A percentile compares a stretch with the other conserved stretches of the same genome.
These are phyloP conservation scores for Crematogaster levior DNA, from an alignment of 2,888 invertebrate species.

Conservation along the genomic window DNA sequence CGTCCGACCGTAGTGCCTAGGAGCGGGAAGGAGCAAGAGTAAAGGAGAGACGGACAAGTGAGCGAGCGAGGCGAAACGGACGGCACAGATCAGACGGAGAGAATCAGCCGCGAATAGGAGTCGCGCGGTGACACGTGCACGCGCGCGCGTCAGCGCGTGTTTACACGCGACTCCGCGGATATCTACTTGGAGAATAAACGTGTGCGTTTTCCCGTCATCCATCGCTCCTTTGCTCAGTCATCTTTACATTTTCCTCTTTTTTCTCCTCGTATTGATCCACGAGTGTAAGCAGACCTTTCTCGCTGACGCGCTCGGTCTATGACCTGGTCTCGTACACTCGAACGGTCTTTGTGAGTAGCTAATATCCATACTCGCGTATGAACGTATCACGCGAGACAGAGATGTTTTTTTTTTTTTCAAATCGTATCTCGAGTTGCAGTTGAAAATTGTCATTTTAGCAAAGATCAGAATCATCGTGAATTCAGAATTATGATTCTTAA, in stretches of 20 bases:
- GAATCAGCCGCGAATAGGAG: slow-evolving; percentile 36
- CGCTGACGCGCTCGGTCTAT: slow-evolving; percentile 25
- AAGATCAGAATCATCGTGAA: background rate
- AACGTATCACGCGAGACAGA: background rate
- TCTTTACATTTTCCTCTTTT: slow-evolving; percentile 31
- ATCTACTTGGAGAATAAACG: slow-evolving; percentile 39
- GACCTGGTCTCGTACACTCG: slow-evolving; percentile 13
- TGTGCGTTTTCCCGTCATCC: slow-evolving; percentile 36
- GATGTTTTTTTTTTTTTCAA: slow-evolving; percentile 36
- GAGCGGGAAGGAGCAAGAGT: slow-evolving; percentile 45
- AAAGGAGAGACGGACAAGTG: slow-evolving; percentile 45
- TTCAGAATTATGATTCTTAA: background rate
- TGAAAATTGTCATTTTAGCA: background rate
- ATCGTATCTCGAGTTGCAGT: slow-evolving; percentile 28
- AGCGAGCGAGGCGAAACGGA: slow-evolving; percentile 46
- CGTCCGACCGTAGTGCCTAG: slow-evolving; percentile 63
- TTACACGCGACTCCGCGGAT: slow-evolving; percentile 50
- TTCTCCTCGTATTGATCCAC: slow-evolving; percentile 11
- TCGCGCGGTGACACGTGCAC: slow-evolving; percentile 64
- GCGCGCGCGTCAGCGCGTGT: slow-evolving; percentile 57
- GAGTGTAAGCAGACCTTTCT: slow-evolving; percentile 33
- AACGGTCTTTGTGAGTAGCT: background rate
- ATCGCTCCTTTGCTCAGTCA: slow-evolving; percentile 37
- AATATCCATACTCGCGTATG: background rate
- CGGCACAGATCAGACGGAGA: slow-evolving; percentile 35